Conservation (phyloP, 2,113 vertebrate genomes). For the Brachypodius melanocephalos region DNA sequence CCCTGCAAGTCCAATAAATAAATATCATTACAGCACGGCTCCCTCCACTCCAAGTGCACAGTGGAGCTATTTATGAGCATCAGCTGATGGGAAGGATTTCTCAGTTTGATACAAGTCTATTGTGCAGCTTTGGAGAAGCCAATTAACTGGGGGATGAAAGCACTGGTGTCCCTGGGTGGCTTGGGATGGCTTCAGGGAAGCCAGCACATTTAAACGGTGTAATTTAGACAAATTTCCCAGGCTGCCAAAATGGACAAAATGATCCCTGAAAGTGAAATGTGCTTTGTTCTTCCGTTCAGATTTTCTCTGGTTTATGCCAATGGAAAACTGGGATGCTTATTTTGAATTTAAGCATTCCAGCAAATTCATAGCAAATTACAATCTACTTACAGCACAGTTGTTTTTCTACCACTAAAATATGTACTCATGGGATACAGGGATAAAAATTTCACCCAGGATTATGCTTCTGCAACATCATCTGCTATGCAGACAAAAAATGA, state of each 20-base stretch:
- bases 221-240: conserved; percentile 40
- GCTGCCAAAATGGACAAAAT: conserved; percentile 33
- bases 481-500: conserved; percentile 2
- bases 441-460: conserved; percentile 42
- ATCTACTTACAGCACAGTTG: not conserved
- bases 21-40: conserved; percentile 11
- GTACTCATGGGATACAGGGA: not conserved
- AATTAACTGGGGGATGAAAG: conserved; percentile 47
- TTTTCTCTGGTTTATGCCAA: conserved; percentile 27
- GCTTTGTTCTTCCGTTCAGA: conserved; percentile 30
- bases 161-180: not conserved
- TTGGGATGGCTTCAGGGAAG: conserved; percentile 13
- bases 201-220: not conserved
- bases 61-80: conserved; percentile 1
- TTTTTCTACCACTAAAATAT: conserved; percentile 28
- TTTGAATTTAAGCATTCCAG: conserved; percentile 25
- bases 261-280: not conserved
- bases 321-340: not conserved
- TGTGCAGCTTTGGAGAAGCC: conserved; percentile 36
- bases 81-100: not conserved
- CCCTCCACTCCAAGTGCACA: not conserved
- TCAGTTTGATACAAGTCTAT: not conserved
- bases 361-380: conserved; percentile 5
- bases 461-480: conserved; percentile 26
- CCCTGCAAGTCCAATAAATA: not conserved